Conservation (phyloP, 2,888 invertebrate species). For the Polydesmus complanatus region DNA sequence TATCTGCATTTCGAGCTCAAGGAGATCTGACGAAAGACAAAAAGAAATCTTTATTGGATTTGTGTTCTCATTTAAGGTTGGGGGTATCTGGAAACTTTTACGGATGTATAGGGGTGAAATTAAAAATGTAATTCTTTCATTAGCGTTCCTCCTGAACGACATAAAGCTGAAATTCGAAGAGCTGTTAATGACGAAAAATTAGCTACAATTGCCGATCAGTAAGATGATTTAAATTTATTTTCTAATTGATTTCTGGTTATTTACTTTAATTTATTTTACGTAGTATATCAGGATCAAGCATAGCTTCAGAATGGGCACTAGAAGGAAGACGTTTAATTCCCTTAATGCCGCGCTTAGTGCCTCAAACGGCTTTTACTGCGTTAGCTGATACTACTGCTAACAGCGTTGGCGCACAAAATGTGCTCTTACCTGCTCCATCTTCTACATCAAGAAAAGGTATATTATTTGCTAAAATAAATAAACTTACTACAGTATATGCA, state of each 20-base stretch:
- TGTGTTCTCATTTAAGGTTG: constrained; percentile 41
- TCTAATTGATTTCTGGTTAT: not conserved
- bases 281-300: constrained; percentile 40
- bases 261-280: not conserved
- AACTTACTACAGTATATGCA: not conserved
- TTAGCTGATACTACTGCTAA: constrained; percentile 67
- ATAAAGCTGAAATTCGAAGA: constrained; percentile 78
- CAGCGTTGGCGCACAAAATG: constrained; percentile 48
- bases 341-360: constrained; percentile 64
- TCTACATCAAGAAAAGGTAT: constrained; percentile 9
- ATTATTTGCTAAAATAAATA: not conserved
- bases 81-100: not conserved
- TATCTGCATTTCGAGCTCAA: constrained; percentile 82
- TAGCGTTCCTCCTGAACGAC: constrained; percentile 56
- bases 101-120: not conserved
- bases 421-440: constrained; percentile 35
- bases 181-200: constrained; percentile 84
- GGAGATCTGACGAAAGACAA: constrained; percentile 72
- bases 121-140: not conserved
- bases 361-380: constrained; percentile 68
- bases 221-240: constrained; percentile 32
- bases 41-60: constrained; percentile 66
- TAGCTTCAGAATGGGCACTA: constrained; percentile 60
- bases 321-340: constrained; percentile 75
- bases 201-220: constrained; percentile 79